These are phyloP conservation scores for Tubulanus polymorphus DNA, from an alignment of 2,888 invertebrate genomes.

Conservation along the genomic window DNA sequence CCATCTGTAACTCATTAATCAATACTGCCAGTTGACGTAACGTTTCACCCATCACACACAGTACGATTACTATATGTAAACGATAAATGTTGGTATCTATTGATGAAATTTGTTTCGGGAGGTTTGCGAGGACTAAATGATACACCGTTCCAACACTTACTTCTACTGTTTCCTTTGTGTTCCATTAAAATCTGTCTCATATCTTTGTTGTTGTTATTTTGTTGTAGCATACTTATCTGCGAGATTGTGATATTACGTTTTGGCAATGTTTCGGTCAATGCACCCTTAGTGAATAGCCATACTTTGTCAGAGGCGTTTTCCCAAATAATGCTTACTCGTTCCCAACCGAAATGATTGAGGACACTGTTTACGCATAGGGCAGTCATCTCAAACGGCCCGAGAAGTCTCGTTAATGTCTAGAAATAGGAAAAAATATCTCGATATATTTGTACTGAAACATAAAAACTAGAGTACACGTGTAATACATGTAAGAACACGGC, in stretches of 20 bases:
- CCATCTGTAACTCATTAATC: conserved; percentile 1
- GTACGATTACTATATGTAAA: neutral
- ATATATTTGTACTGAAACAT: neutral
- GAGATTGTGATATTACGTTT: too few relatives aligned
- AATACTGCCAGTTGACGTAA: neutral
- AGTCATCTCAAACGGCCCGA: conserved; percentile 29
- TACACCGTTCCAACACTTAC: too few relatives aligned
- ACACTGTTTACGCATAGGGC: conserved; percentile 20
- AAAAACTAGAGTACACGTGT: neutral
- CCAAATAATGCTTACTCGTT: conserved; percentile 20
- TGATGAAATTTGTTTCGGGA: too few relatives aligned
- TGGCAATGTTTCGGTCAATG: too few relatives aligned
- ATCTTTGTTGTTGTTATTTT: too few relatives aligned
- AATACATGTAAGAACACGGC: too few relatives aligned
- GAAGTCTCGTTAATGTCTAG: conserved; percentile 26
- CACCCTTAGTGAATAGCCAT: conserved; percentile 22
- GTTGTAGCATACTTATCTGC: too few relatives aligned
- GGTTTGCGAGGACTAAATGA: too few relatives aligned
- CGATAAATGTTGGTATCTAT: neutral
- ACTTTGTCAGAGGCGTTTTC: conserved; percentile 22
- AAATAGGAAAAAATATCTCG: conserved; percentile 3
- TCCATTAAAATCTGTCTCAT: too few relatives aligned
- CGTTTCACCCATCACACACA: neutral
- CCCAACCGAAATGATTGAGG: conserved; percentile 19
- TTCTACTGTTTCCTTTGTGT: too few relatives aligned